Evolutionary conservation across 2,113 vertebrate species (phyloP).

Genomic region (Rhadina sibilatrix): DNA sequence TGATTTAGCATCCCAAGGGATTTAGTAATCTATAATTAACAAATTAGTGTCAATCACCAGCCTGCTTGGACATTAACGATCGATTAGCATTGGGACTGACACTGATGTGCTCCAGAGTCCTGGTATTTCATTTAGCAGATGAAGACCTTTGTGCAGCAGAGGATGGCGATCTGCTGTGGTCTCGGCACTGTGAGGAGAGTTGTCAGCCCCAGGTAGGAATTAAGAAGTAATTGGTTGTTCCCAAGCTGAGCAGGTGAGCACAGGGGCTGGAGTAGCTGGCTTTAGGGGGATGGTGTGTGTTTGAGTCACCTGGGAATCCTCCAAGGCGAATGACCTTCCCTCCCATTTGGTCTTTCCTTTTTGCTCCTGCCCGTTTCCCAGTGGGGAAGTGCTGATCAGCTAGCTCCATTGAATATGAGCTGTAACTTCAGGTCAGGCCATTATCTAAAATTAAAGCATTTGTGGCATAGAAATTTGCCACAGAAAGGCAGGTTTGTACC

Average conservation of each 20-base stretch:
- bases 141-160: not conserved
- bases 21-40: conserved; percentile 6
- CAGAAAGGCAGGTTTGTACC: not conserved
- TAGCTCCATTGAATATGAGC: not conserved
- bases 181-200: not conserved
- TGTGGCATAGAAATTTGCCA: not conserved
- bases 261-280: no score
- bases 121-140: not conserved
- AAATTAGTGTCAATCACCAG: conserved; percentile 18
- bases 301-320: not conserved
- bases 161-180: not conserved
- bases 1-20: not conserved
- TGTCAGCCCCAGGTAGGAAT: not conserved
- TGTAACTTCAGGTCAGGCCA: not conserved
- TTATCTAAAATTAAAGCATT: conserved; percentile 19
- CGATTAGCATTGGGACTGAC: not conserved
- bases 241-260: not conserved
- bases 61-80: not conserved
- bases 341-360: not conserved
- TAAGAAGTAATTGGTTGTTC: not conserved
- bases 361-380: not conserved
- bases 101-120: not conserved
- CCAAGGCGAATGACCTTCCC: not conserved
- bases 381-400: not conserved
- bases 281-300: no score